Percentiles rank a stretch among this genome's conserved stretches.
phyloP scores from a whole-genome alignment of 2,888 invertebrate species.

The Eilema caniola region DNA sequence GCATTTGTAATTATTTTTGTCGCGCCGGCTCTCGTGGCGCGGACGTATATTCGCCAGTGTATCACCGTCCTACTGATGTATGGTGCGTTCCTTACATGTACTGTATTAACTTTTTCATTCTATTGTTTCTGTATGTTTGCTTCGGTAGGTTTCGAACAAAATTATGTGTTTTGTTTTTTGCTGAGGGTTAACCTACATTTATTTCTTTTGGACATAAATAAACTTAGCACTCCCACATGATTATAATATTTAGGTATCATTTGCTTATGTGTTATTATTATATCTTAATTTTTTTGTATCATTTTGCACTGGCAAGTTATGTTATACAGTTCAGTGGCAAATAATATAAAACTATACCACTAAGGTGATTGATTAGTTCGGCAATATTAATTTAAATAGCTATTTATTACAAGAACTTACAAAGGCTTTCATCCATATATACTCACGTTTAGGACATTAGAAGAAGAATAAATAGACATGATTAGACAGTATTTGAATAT shows the following conservation, averaged over 20 bases:
- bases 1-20: constrained; percentile 75
- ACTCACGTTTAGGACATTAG: background rate
- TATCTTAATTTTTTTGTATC: background rate
- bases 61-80: constrained; percentile 78
- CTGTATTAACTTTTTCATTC: constrained; percentile 69
- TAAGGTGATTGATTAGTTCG: background rate
- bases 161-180: constrained; percentile 30
- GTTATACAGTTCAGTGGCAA: background rate
- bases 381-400: too few relatives aligned
- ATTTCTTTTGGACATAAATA: background rate
- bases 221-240: background rate
- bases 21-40: constrained; percentile 72
- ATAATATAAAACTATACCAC: too few relatives aligned
- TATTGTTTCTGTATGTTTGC: constrained; percentile 51
- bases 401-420: too few relatives aligned
- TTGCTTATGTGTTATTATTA: background rate
- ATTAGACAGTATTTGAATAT: background rate
- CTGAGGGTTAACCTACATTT: background rate
- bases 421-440: background rate
- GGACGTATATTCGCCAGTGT: constrained; percentile 76
- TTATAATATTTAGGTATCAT: background rate
- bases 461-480: background rate
- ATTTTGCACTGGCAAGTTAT: background rate
- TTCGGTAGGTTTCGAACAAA: constrained; percentile 36
- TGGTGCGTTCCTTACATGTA: constrained; percentile 66